phyloP scores from a whole-genome alignment of 2,888 invertebrate genomes.

The Latheticus oryzae region DNA sequence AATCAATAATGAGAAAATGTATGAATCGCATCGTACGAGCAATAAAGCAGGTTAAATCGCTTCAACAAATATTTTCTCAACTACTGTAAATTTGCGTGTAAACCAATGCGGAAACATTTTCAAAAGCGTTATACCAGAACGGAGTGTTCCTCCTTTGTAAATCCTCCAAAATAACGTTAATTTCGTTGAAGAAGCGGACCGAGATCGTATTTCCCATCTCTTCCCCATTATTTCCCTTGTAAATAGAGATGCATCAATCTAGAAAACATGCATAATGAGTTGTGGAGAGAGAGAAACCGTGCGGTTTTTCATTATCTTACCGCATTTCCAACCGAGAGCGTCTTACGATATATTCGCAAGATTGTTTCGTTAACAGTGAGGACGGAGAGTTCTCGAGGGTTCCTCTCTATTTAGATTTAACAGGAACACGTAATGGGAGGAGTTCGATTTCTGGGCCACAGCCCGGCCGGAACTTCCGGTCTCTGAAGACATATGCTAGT shows the following conservation, averaged over 20 bases:
- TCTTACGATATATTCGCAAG: conserved; percentile 15
- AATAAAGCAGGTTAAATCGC: conserved; percentile 10
- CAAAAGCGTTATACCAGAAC: conserved; percentile 22
- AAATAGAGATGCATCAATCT: conserved; percentile 32
- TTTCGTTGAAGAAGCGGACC: conserved; percentile 15
- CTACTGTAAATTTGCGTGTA: conserved; percentile 17
- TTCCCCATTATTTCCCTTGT: conserved; percentile 21
- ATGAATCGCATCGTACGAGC: too few relatives aligned
- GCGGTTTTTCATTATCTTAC: conserved; percentile 30
- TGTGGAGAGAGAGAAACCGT: conserved; percentile 9
- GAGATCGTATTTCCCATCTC: conserved; percentile 27
- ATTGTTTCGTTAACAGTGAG: conserved; percentile 19
- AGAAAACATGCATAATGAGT: conserved; percentile 30
- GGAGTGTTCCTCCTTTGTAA: conserved; percentile 32
- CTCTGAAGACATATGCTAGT: conserved; percentile 17
- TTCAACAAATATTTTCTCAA: conserved; percentile 21
- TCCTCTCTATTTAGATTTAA: conserved; percentile 37
- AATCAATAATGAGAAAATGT: conserved; percentile 9
- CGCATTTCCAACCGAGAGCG: conserved; percentile 2
- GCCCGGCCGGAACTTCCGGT: conserved; percentile 32
- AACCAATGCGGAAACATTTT: conserved; percentile 11
- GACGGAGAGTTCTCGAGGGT: conserved; percentile 7
- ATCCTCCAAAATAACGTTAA: conserved; percentile 28
- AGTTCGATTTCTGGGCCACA: conserved; percentile 36
- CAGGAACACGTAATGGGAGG: conserved; percentile 41